A percentile compares a stretch with the other conserved stretches of the same genome.
Evolutionary conservation across 2,888 invertebrate species (phyloP).

Genomic region (Oligia strigilis): DNA sequence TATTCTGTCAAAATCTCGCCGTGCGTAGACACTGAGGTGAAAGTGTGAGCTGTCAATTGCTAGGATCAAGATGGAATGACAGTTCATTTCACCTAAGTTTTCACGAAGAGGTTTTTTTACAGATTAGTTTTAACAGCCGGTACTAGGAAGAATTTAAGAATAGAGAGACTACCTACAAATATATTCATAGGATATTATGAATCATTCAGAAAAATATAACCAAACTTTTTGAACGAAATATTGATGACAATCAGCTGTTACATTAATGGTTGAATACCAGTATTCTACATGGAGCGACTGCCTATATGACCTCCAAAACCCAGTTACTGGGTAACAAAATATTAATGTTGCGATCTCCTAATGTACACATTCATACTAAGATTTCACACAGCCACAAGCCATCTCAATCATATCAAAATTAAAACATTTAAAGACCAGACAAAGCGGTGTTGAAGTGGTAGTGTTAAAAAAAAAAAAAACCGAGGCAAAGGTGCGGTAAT

Average conservation of each 20-base stretch:
- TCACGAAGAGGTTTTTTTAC: not conserved
- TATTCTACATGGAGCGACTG: not conserved
- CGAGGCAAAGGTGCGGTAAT: conserved; percentile 71
- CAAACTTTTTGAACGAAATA: not conserved
- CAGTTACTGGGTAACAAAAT: not conserved
- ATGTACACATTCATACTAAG: not conserved
- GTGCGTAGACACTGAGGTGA: not conserved
- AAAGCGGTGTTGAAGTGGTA: conserved; percentile 44
- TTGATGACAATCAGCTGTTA: conserved; percentile 5
- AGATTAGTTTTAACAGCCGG: not conserved
- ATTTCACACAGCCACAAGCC: not conserved
- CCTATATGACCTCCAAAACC: not conserved
- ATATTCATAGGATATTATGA: no score
- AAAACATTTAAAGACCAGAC: conserved; percentile 46
- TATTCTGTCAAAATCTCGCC: not conserved
- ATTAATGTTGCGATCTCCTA: not conserved
- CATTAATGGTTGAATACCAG: not conserved
- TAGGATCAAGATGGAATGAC: not conserved
- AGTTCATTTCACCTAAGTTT: not conserved
- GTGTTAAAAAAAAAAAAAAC: conserved; percentile 53
- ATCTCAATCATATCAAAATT: conserved; percentile 43
- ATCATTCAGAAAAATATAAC: not conserved
- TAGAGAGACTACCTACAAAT: not conserved
- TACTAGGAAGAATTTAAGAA: not conserved
- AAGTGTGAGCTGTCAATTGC: not conserved